A percentile compares a stretch with the other conserved stretches of the same genome.
Evolutionary conservation across 2,888 invertebrate species (phyloP).

Genomic region (Villa cingulata): DNA sequence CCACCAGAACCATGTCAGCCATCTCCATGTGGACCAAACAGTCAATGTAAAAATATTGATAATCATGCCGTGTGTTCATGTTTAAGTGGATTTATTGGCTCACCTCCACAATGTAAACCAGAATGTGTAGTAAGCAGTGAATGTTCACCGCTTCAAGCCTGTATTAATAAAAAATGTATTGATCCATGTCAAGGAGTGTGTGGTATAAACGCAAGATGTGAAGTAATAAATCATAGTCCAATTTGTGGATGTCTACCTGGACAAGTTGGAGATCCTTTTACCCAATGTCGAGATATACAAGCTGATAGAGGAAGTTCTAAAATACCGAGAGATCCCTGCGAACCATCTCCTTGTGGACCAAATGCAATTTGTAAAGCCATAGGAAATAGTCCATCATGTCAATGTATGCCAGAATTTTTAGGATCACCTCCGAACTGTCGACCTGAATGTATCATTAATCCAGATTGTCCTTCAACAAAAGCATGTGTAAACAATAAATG

Average conservation of each 20-base stretch:
- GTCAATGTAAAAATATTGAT: slow-evolving; percentile 44
- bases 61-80: slow-evolving; percentile 56
- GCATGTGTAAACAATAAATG: slow-evolving; percentile 73
- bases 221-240: slow-evolving; percentile 57
- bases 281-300: slow-evolving; percentile 50
- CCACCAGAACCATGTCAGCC: slow-evolving; percentile 38
- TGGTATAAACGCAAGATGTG: slow-evolving; percentile 54
- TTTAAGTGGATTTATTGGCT: slow-evolving; percentile 50
- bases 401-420: slow-evolving; percentile 61
- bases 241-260: slow-evolving; percentile 53
- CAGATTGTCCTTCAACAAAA: slow-evolving; percentile 61
- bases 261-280: slow-evolving; percentile 63
- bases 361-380: slow-evolving; percentile 57
- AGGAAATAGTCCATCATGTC: slow-evolving; percentile 56
- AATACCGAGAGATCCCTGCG: slow-evolving; percentile 46
- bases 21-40: slow-evolving; percentile 48
- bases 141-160: slow-evolving; percentile 47
- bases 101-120: slow-evolving; percentile 53
- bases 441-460: slow-evolving; percentile 70
- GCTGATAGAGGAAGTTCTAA: slow-evolving; percentile 25
- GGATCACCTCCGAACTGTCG: slow-evolving; percentile 71
- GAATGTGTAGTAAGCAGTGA: slow-evolving; percentile 56
- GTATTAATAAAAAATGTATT: slow-evolving; percentile 53
- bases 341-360: slow-evolving; percentile 69
- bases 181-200: slow-evolving; percentile 61